Conservation (phyloP, 2,113 vertebrate species). For the cat (Felis catus) region F.catus_Fca126_mat1.0 CM031414.1:12994501-12995000, state of each 20-base stretch:
- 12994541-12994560: background rate
- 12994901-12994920: background rate
- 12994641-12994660: background rate
- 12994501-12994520: too few species aligned
- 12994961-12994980: background rate
- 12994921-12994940: background rate
- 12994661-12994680: background rate
- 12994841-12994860: background rate
- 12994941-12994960: background rate
- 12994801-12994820: background rate
- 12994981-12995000: background rate
- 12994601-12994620: background rate
- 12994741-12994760: background rate
- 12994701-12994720: background rate
- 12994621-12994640: background rate
- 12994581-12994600: background rate
- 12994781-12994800: background rate
- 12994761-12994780: accelerated
- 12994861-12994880: background rate
- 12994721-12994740: background rate
- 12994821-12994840: background rate
- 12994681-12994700: accelerated
- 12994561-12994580: background rate
- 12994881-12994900: background rate
- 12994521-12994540: background rate